These are phyloP conservation scores for Alviniconcha strummeri DNA, from an alignment of 2,888 invertebrate genomes.

Conservation along the genomic window DNA sequence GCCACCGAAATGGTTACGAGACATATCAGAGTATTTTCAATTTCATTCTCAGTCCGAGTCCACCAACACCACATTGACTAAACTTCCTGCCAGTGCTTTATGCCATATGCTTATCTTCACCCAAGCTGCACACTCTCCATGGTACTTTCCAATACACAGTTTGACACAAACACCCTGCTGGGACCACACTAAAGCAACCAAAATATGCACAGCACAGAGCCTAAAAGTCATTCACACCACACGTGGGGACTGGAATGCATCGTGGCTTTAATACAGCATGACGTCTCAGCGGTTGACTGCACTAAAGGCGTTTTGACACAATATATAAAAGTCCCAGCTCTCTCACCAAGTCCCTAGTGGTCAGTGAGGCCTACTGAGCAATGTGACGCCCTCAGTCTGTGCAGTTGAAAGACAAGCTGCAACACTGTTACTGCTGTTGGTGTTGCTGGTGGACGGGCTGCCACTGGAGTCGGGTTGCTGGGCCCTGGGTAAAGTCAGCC, in stretches of 20 bases:
- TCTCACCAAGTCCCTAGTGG: background rate
- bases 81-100: too few relatives aligned
- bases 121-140: too few relatives aligned
- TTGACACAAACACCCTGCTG: background rate
- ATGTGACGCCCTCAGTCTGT: constrained; percentile 26
- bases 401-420: constrained; percentile 36
- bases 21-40: background rate
- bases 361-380: constrained; percentile 35
- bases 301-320: too few relatives aligned
- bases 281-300: too few relatives aligned
- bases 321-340: background rate
- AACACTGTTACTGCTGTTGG: constrained; percentile 23
- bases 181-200: background rate
- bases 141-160: background rate
- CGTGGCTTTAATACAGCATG: too few relatives aligned
- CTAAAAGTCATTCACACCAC: background rate
- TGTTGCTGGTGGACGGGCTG: constrained; percentile 14
- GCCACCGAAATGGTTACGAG: constrained; percentile 10
- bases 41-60: background rate
- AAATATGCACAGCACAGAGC: background rate
- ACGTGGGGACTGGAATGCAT: background rate
- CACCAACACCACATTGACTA: too few relatives aligned
- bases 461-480: background rate
- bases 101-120: too few relatives aligned
- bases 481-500: background rate